Evolutionary conservation across 30 jellyfish, hydroid and myxozoan species (phyloP), one percentile per base, ranked within the genome.

Genomic region (Catostylus mosaicus): DNA sequence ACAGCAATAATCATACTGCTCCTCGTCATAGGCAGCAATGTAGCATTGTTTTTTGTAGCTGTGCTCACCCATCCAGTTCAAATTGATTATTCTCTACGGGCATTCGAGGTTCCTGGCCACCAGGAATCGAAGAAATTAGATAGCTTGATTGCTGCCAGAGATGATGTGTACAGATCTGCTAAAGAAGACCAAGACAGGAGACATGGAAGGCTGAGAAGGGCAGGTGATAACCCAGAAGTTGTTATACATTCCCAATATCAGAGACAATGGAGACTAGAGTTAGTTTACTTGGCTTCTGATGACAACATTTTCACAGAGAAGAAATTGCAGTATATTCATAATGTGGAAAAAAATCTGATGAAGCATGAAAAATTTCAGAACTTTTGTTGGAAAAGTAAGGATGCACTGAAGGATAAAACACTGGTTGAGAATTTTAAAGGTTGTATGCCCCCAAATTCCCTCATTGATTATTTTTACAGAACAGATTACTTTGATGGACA

Each of bases 381-480:
- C 30, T 84, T 84, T 45, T 84, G 95, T 84, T 84, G 95, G 95
- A 74, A 64, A 63, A 54, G 82, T 37, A 65, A 73, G 11, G 36
- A 54, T 18, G 95, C 82, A 2, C 56, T 66, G 30, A 52, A 84
- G 54, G 95, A 84, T 54, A 63, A 45, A 6, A 32, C 30, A 12
- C 62, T 84, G 57, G 22, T 56, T 12, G 30, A 76, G 24, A 74
- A 73, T 22, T 68, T 45, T 23, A 43, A 73, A 35, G 95, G 95
- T 0, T 84, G 95, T 76, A 84, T 74, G 88, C 95, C 95, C 23
- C 95, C 95, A 30, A 84, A 84, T 76, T 84, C 95, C 16, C 74
- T 84, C 33, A 84, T 84, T 32, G 95, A 75, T 18, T 73, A 51
- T 54, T 84, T 84, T 35, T 84, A 18, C 65, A 46, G 88, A 43